Evolutionary conservation across 2,888 invertebrate genomes (phyloP), one percentile per base, ranked within the genome.

Genomic region (Lepidonotus clava): DNA sequence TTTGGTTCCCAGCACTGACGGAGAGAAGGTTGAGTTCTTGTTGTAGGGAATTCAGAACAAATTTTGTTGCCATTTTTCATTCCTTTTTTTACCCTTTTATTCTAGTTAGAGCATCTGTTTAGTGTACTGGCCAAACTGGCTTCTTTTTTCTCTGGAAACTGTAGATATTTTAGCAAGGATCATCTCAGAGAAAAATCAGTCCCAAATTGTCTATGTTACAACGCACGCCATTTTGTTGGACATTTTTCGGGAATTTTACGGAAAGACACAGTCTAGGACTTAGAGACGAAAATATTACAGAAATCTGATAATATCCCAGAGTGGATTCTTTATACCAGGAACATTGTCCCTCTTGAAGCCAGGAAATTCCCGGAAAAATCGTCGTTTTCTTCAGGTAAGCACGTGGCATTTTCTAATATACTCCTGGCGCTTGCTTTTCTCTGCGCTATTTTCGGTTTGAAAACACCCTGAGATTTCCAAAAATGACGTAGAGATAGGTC

Each of bases 1-100:
- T 88, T 88, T 88, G 87, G 87, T 88, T 88, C 86, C 83, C 80
- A 80, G 88, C 88, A 88, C 86, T 86, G 85, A 86, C 80, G 53
- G 86, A 85, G 88, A 76, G 84, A 84, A 85, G 86, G 66, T 88
- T 77, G 61, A 84, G 83, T 88, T 86, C 80, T 32, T 86, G 76
- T 88, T 67, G 88, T 88, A 86, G 88, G 71, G 86, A 80, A 87
- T 84, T 86, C 84, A 51, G 88, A 85, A 85, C 86, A 53, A 53
- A 80, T 88, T 86, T 88, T 84, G 84, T 86, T 88, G 86, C 56
- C 83, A 77, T 88, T 88, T 88, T 84, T 40, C 40, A 66, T 32
- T 83, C 85, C 34, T 38, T 61, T 80, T 86, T 85, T 66, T 83
- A n/a, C 28, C 71, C 83, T 83, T 86, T 87, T 80, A 34, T 67